Percentiles rank a stretch among this genome's conserved stretches.
phyloP scores from a whole-genome alignment of 2,113 vertebrate genomes.

The mouse (Mus musculus) region DNA sequence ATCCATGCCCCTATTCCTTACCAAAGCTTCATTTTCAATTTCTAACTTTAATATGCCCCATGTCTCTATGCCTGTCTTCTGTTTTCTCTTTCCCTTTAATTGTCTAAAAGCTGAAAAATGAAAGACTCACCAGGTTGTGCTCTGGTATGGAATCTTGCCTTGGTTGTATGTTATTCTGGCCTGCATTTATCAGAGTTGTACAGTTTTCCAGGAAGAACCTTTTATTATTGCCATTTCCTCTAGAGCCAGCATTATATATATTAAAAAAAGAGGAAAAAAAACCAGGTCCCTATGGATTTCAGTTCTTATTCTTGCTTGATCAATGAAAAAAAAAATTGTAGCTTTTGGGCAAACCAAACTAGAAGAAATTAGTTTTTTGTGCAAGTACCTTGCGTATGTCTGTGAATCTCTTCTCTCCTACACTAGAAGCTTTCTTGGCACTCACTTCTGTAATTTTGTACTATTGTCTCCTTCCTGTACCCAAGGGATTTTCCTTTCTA shows the following conservation, averaged over 20 bases:
- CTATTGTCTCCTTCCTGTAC: not conserved
- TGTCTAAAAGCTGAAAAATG: not conserved
- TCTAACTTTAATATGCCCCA: not conserved
- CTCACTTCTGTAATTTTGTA: not conserved
- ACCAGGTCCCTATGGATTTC: not conserved
- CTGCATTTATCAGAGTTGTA: not conserved
- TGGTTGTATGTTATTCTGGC: not conserved
- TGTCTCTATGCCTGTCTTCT: not conserved
- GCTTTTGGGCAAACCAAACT: not conserved
- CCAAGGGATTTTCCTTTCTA: not conserved
- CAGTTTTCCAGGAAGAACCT: not conserved
- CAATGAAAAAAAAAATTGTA: not conserved
- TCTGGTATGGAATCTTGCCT: not conserved
- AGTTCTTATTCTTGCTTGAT: not conserved
- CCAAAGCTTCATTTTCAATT: not conserved
- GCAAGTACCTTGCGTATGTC: not conserved
- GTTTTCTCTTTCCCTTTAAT: not conserved
- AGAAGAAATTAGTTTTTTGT: not conserved
- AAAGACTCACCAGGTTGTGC: not conserved
- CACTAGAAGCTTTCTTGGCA: not conserved
- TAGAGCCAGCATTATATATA: not conserved
- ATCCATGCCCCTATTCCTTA: not conserved
- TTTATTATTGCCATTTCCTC: not conserved
- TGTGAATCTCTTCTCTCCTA: not conserved
- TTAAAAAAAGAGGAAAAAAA: not conserved